Conservation (phyloP, 2,888 invertebrate genomes). For the Pseudococcus longispinus region DNA sequence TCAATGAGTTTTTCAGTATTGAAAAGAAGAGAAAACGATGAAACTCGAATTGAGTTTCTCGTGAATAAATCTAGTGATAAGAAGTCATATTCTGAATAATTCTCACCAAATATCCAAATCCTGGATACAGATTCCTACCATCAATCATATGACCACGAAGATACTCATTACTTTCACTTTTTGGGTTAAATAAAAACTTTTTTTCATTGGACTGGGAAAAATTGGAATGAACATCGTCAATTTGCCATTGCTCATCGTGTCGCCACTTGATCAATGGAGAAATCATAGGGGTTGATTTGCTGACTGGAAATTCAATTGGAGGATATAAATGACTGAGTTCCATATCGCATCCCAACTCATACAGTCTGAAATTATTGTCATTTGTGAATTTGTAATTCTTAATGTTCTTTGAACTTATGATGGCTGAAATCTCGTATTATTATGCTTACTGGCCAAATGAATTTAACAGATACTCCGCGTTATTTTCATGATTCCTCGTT, state of each 20-base stretch:
- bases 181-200: not conserved
- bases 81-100: too few relatives aligned
- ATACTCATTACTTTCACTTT: not conserved
- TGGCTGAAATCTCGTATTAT: too few relatives aligned
- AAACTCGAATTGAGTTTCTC: too few relatives aligned
- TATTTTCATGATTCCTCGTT: constrained; percentile 68
- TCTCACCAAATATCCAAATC: constrained; percentile 23
- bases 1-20: too few relatives aligned
- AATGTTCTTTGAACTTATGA: not conserved
- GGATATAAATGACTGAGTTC: constrained; percentile 68
- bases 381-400: too few relatives aligned
- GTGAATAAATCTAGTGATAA: too few relatives aligned
- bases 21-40: too few relatives aligned
- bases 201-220: not conserved
- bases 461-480: constrained; percentile 62
- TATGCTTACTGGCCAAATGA: constrained; percentile 64
- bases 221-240: too few relatives aligned
- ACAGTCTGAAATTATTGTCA: constrained; percentile 62
- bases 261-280: constrained; percentile 68
- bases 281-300: constrained; percentile 67
- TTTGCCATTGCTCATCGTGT: constrained; percentile 64
- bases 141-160: not conserved
- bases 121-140: constrained; percentile 33
- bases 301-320: constrained; percentile 66
- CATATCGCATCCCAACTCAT: constrained; percentile 66